phyloP scores from a whole-genome alignment of 1,140 invertebrate species.

The Lanistes nyassanus region DNA sequence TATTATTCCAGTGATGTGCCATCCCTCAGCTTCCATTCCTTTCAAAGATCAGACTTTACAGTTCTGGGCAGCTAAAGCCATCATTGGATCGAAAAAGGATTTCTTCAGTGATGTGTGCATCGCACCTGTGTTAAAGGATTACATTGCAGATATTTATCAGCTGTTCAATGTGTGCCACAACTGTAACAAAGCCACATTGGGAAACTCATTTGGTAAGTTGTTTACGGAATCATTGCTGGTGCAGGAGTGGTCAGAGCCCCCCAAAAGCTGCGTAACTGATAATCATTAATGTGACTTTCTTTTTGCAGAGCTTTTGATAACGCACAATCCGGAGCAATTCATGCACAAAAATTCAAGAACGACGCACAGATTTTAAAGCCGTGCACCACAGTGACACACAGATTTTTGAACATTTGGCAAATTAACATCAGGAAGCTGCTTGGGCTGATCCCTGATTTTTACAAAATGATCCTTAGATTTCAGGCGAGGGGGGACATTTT shows the following conservation, averaged over 20 bases:
- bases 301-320: too few species aligned
- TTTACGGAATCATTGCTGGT: slow-evolving; percentile 38
- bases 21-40: slow-evolving; percentile 32
- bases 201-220: slow-evolving; percentile 46
- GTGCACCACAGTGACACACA: too few species aligned
- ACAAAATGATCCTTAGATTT: too few species aligned
- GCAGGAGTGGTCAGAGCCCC: background rate
- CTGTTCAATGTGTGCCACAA: slow-evolving; percentile 67
- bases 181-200: slow-evolving; percentile 59
- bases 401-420: too few species aligned
- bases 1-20: slow-evolving; percentile 56
- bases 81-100: slow-evolving; percentile 66
- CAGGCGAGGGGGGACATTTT: too few species aligned
- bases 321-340: too few species aligned
- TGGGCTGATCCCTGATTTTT: too few species aligned
- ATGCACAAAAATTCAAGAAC: too few species aligned
- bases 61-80: slow-evolving; percentile 64
- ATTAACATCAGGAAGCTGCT: too few species aligned
- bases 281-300: too few species aligned
- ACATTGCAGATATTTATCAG: slow-evolving; percentile 66
- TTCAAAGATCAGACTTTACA: slow-evolving; percentile 51
- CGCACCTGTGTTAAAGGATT: slow-evolving; percentile 63
- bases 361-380: too few species aligned
- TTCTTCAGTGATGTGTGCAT: slow-evolving; percentile 63
- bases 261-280: too few species aligned